Percentiles rank a stretch among this genome's conserved stretches.
These are phyloP conservation scores for Aplysia californica DNA, from an alignment of 1,140 invertebrate species.

Conservation along the genomic window DNA sequence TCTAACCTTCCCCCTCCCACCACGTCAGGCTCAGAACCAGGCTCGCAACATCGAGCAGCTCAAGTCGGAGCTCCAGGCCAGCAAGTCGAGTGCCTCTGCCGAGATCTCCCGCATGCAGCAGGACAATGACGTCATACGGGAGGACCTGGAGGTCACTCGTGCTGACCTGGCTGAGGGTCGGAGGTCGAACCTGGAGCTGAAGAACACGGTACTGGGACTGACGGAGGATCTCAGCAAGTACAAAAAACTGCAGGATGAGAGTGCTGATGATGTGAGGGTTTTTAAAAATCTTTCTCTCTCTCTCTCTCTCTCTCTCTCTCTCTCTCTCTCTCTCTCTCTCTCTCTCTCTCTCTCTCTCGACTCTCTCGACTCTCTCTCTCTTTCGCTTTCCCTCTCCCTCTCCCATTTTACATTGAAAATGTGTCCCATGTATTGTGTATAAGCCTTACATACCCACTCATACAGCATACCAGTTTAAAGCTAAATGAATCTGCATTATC, in stretches of 20 bases:
- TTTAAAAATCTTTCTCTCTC: no score
- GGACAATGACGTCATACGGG: slow-evolving; percentile 49
- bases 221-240: slow-evolving; percentile 56
- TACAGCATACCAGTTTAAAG: neutral
- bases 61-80: slow-evolving; percentile 56
- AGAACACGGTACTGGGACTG: slow-evolving; percentile 44
- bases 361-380: no score
- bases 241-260: slow-evolving; percentile 50
- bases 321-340: no score
- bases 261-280: slow-evolving; percentile 46
- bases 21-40: slow-evolving; percentile 58
- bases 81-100: slow-evolving; percentile 50
- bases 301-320: no score
- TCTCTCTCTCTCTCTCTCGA: no score
- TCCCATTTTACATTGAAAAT: no score
- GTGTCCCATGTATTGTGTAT: no score
- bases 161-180: slow-evolving; percentile 48
- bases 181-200: slow-evolving; percentile 44
- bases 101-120: slow-evolving; percentile 56
- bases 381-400: no score
- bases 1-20: neutral
- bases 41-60: slow-evolving; percentile 60
- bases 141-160: slow-evolving; percentile 43
- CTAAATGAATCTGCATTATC: no score
- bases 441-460: no score